Percentiles rank a stretch among this genome's conserved stretches.
Conservation (phyloP, 2,113 vertebrate species). For the Tautogolabrus adspersus region DNA sequence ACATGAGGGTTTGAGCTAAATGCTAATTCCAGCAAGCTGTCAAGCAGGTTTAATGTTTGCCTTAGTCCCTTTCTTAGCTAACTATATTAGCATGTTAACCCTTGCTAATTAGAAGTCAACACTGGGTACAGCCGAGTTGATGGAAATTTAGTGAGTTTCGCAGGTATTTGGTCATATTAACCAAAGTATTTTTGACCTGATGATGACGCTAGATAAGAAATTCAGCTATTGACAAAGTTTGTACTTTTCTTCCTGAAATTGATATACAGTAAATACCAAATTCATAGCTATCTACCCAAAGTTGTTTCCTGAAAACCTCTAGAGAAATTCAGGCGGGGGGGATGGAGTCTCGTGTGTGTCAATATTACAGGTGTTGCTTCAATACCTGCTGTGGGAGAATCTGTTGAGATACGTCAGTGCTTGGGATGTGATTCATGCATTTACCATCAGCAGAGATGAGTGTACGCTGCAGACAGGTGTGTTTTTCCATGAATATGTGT, state of each 20-base stretch:
- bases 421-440: conserved; percentile 60
- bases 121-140: not conserved
- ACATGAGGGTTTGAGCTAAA: not conserved
- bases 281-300: no score
- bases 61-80: not conserved
- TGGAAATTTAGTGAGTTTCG: not conserved
- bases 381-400: conserved; percentile 20
- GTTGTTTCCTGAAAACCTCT: no score
- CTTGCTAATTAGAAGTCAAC: not conserved
- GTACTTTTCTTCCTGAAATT: no score
- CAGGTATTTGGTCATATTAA: no score
- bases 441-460: conserved; percentile 70
- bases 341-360: not conserved
- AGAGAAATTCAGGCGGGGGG: no score
- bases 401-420: conserved; percentile 21
- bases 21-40: not conserved
- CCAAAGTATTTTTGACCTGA: no score
- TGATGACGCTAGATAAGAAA: no score
- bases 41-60: not conserved
- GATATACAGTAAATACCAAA: no score
- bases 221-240: no score
- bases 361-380: conserved; percentile 3
- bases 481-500: conserved; percentile 25
- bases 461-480: conserved; percentile 50
- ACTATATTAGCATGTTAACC: not conserved